Evolutionary conservation across 2,797 vertebrate genomes (phyloP), one percentile per base, ranked within the genome.

Genomic region (Malacoraja senta): DNA sequence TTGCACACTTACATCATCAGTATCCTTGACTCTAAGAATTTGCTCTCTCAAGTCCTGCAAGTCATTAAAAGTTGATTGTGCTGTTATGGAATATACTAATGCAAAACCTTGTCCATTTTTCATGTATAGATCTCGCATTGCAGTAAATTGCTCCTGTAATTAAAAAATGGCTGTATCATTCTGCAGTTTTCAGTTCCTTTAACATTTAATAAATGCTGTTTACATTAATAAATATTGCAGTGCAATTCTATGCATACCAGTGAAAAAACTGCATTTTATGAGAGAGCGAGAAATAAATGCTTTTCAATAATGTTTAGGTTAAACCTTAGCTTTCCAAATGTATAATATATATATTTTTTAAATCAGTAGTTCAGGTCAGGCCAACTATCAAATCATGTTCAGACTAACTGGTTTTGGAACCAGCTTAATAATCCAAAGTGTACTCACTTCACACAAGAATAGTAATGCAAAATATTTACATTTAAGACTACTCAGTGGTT

Each of bases 21-120:
- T 98, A 96, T 98, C 98, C 96, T 99, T 99, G 95, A 98, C 98
- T 97, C 98, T 96, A 95, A 98, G 98, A 96, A 99, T 99, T 95
- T 99, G 98, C 96, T 99, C 98, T 95, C 98, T 95, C 94, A 99
- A 97, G 95, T 98, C 98, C 95, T 98, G 98, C 71, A 99, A 97
- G 95, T 99, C 98, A 93, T 99, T 98, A 96, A 99, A 99, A 0
- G 98, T 99, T n/a, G 98, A 98, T 96, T 99, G 98, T 95, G 98
- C 98, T 76, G 98, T 99, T 96, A 99, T 98, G 96, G 98, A 98
- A 96, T 99, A 99, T 94, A 99, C 98, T 96, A 99, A 97, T 93
- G 98, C 98, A 95, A 99, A 99, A 93, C 98, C 98, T 96, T 99
- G 98, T 94, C 98, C 98, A 80, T 99, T 99, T 96, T 99, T 98